phyloP scores from a whole-genome alignment of 2,888 invertebrate genomes.

The Nomada flava region DNA sequence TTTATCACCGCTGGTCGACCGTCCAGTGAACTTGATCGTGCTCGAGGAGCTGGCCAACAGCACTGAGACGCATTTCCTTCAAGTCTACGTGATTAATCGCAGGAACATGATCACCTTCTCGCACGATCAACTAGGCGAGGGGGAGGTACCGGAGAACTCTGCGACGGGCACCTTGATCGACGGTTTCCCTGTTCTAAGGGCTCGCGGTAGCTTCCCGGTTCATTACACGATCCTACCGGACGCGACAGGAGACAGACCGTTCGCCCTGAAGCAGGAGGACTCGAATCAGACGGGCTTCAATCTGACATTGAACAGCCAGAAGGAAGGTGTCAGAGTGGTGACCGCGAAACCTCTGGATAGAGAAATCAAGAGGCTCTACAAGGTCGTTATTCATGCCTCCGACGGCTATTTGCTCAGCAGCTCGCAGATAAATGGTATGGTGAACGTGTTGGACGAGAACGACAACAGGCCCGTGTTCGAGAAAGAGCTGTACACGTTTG shows the following conservation, averaged over 20 bases:
- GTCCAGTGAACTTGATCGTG: conserved; percentile 92
- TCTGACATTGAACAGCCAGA: conserved; percentile 76
- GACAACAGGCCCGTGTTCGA: conserved; percentile 96
- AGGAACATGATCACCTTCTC: conserved; percentile 93
- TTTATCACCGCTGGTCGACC: conserved; percentile 91
- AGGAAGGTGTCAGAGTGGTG: conserved; percentile 90
- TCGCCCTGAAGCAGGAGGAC: conserved; percentile 89
- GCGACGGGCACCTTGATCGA: conserved; percentile 90
- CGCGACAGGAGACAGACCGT: conserved; percentile 86
- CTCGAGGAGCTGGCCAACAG: conserved; percentile 92
- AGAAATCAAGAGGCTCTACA: conserved; percentile 90
- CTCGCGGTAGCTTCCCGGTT: conserved; percentile 89
- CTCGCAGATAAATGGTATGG: conserved; percentile 89
- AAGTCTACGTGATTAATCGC: conserved; percentile 93
- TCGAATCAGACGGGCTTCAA: conserved; percentile 85
- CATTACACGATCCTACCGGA: conserved; percentile 92
- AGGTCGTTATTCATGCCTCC: conserved; percentile 91
- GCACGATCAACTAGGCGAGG: conserved; percentile 87
- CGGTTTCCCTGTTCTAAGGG: conserved; percentile 90
- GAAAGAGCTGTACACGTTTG: conserved; percentile 91
- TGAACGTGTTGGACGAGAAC: conserved; percentile 94
- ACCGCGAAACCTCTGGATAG: conserved; percentile 91
- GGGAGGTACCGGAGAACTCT: conserved; percentile 91
- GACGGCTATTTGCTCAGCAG: conserved; percentile 93
- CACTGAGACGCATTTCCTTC: conserved; percentile 92